Evolutionary conservation across 2,888 invertebrate genomes (phyloP).

Genomic region (Scaptomyza caliginosa): DNA sequence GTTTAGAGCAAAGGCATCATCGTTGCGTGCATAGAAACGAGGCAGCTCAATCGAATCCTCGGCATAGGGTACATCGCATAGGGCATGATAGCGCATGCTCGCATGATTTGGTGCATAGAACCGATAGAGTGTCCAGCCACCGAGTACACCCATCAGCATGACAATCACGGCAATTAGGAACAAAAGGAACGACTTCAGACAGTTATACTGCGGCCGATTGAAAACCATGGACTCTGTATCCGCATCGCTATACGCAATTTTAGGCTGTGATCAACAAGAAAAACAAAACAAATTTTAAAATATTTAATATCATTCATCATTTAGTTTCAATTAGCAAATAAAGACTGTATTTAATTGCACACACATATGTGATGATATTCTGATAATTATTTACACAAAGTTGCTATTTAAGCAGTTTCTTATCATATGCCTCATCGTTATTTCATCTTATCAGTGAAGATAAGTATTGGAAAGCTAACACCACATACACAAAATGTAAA

Average conservation of each 20-base stretch:
- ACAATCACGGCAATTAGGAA: constrained; percentile 89
- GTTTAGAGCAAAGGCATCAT: constrained; percentile 78
- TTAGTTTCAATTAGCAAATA: background rate
- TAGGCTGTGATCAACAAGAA: constrained; percentile 44
- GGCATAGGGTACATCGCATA: constrained; percentile 83
- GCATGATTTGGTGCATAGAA: constrained; percentile 88
- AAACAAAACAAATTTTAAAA: background rate
- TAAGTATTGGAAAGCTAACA: background rate
- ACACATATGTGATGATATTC: constrained; percentile 1
- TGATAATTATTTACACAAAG: background rate
- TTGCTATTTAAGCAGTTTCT: background rate
- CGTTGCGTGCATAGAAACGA: constrained; percentile 77
- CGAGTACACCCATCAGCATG: constrained; percentile 88
- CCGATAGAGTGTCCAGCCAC: constrained; percentile 91
- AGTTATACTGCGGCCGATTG: constrained; percentile 85
- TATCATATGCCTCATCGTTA: background rate
- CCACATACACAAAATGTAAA: background rate
- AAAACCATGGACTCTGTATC: constrained; percentile 84
- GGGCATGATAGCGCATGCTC: constrained; percentile 83
- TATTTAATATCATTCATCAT: background rate
- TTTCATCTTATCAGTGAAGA: constrained; percentile 1
- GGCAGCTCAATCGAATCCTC: constrained; percentile 73
- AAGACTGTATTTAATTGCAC: background rate
- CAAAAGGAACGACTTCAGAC: constrained; percentile 87
- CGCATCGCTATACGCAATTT: constrained; percentile 76